Evolutionary conservation across 2,888 invertebrate species (phyloP).

Genomic region (Masnerella sp.): DNA sequence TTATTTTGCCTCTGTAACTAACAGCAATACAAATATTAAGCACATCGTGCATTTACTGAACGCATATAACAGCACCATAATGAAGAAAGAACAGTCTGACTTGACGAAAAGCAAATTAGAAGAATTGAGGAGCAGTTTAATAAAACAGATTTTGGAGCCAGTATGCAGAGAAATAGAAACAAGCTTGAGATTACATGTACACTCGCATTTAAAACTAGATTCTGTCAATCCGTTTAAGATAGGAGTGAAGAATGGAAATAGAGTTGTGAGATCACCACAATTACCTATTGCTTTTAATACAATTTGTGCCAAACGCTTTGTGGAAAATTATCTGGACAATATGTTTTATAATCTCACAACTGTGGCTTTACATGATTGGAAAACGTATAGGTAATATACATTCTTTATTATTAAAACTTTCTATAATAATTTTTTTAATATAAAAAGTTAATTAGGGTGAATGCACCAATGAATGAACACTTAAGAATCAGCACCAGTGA

Average conservation of each 20-base stretch:
- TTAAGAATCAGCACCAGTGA: no score
- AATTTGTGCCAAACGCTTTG: conserved; percentile 77
- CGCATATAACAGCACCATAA: conserved; percentile 70
- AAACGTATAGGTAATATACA: conserved; percentile 89
- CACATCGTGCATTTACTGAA: conserved; percentile 71
- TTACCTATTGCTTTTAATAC: conserved; percentile 65
- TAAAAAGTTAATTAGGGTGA: no score
- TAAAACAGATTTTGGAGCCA: conserved; percentile 82
- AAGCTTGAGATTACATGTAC: conserved; percentile 93
- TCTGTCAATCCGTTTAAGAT: conserved; percentile 85
- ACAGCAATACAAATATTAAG: conserved; percentile 68
- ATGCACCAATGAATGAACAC: no score
- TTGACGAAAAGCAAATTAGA: conserved; percentile 60
- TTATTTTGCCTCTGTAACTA: conserved; percentile 69
- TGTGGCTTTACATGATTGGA: conserved; percentile 98
- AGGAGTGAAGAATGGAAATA: conserved; percentile 82
- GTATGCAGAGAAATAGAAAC: conserved; percentile 94
- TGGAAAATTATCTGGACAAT: conserved; percentile 94
- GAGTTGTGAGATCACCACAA: conserved; percentile 73
- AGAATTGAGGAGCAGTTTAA: conserved; percentile 75
- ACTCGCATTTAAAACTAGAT: conserved; percentile 91
- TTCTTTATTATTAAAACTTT: no score
- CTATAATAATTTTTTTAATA: no score
- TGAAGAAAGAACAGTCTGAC: conserved; percentile 65
- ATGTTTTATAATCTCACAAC: conserved; percentile 99